Evolutionary conservation across 2,113 vertebrate species (phyloP), one percentile per base, ranked within the genome.

Genomic region (Ptilorrhoa leucosticta): DNA sequence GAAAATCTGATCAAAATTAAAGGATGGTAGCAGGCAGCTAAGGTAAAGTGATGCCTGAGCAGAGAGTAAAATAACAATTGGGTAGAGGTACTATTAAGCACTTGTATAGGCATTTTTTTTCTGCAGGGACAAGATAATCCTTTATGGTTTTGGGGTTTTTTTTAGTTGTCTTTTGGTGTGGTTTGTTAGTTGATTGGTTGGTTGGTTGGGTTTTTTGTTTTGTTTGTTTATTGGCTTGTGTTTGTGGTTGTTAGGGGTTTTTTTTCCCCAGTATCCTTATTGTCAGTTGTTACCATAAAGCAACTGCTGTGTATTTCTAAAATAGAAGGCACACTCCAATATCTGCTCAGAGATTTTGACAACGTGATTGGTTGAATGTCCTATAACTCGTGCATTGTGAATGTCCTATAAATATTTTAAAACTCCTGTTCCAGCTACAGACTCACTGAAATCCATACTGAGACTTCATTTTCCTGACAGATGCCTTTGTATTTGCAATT

Each of bases 361-460:
- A 90, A 35, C 1, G 20, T 78, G 90, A 70, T 77, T 78, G 68
- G 87, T 35, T 87, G 68, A 78, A 60, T 70, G 60, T 80, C 66
- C 58, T 85, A 10, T 79, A 87, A 82, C 73, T 71, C 42, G 7
- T 94, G 87, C 93, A 82, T 94, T 87, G 51, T 95, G 94, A 82
- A 93, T 57, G 42, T 53, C 58, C 35, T 77, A 96, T 95, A 93
- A 95, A 95, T 96, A 95, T 94, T 96, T 96, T 78, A 96, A 70
- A 92, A 75, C 47, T 70, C 37, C 19, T 88, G 39, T 70, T 95
- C 89, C 79, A 80, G 73, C 83, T 85, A 42, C 50, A 94, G 66
- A 56, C 56, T 96, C 47, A 9, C 75, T 80, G 93, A 91, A 93
- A 94, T 88, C 79, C 39, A 21, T 81, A 60, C 33, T 53, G 60